phyloP scores from a whole-genome alignment of 1,140 invertebrate genomes.

The Listronotus bonariensis region DNA sequence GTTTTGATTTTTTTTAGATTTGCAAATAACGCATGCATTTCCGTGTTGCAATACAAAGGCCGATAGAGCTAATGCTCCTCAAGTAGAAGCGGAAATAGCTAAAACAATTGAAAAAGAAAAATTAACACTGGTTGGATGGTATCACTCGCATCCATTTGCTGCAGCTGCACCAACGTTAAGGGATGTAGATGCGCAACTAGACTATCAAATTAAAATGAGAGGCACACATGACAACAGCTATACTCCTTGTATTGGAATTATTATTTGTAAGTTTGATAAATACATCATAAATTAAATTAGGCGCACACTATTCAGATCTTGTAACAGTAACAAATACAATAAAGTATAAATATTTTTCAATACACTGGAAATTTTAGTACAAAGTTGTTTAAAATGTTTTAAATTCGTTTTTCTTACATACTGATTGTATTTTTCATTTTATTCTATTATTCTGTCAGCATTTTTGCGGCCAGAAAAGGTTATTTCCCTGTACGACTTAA shows the following conservation, averaged over 20 bases:
- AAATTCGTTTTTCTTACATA: no score
- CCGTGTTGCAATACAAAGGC: slow-evolving; percentile 83
- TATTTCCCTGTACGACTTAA: no score
- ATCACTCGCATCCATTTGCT: slow-evolving; percentile 92
- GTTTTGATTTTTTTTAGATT: slow-evolving; percentile 64
- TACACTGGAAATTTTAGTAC: no score
- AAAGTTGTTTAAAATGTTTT: no score
- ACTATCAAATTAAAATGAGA: slow-evolving; percentile 94
- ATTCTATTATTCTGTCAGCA: no score
- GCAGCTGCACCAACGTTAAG: slow-evolving; percentile 85
- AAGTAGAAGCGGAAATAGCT: slow-evolving; percentile 81
- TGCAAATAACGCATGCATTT: slow-evolving; percentile 86
- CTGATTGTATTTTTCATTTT: no score
- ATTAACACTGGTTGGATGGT: slow-evolving; percentile 89
- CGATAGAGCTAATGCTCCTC: slow-evolving; percentile 71
- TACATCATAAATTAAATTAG: no score
- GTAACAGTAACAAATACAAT: no score
- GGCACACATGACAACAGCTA: slow-evolving; percentile 87
- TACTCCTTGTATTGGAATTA: slow-evolving; percentile 89
- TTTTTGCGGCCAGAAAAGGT: no score
- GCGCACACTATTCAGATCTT: no score
- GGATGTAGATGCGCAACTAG: slow-evolving; percentile 90
- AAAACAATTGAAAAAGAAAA: slow-evolving; percentile 80
- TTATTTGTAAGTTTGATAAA: slow-evolving; percentile 74
- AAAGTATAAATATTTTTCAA: no score